Base-by-base conservation (phyloP, 2,113 vertebrate species). In the Pseudopodoces humilis region DNA sequence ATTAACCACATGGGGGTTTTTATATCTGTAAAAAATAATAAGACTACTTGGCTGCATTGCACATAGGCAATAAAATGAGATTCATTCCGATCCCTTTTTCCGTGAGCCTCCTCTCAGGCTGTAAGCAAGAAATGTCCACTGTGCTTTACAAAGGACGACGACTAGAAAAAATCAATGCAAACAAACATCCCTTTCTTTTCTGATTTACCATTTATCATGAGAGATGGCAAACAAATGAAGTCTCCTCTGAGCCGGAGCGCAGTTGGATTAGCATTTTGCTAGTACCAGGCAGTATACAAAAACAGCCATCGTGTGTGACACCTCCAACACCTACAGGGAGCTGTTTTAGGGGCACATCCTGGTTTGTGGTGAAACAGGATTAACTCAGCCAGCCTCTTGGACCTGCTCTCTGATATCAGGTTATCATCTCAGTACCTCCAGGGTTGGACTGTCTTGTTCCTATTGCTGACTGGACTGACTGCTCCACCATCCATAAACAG, bases 121-220 rank as follows among this genome's bases (percentile, higher is more conserved):
- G 52, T 62, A 79, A 89, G 92, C 92, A 86, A 90, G 92, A 96
- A 96, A 96, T 93, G 96, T 97, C 97, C 97, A 95, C 98, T 98
- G 98, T 98, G 98, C 98, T 98, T 98, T 98, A 96, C 93, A 97
- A 97, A 97, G 98, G 95, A 97, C 92, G 71, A 97, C 90, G 13
- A 97, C 81, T 97, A 97, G 94, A 95, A 86, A 86, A 97, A 97
- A 96, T 75, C 96, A 82, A 96, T 92, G 83, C 88, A 81, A 83
- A 95, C 65, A 90, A 95, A 67, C 64, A 95, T 91, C 90, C 63
- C 89, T 93, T 91, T 90, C 88, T 89, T 86, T 75, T 94, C 92
- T 83, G 52, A 83, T 77, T 67, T 75, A 94, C 94, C 74, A 21
- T 80, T 83, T 68, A 20, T 55, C 91, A 64, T 70, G 93, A 80